Base-by-base conservation (phyloP, 2,888 invertebrate genomes). In the Trichopria drosophilae region DNA sequence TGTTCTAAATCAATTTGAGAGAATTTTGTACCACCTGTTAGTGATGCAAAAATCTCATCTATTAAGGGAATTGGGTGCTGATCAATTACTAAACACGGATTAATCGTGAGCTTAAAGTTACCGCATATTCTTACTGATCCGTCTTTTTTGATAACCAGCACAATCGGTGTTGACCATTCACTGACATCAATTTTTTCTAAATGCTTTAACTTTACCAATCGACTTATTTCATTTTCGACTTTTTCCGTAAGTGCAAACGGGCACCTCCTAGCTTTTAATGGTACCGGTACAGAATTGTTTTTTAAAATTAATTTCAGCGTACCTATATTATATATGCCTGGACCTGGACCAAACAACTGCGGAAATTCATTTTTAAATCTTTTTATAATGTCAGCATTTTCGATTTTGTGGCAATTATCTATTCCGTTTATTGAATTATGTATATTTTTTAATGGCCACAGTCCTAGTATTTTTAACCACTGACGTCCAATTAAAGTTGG, bases 111-210 rank as follows among this genome's bases (percentile, higher is more conserved):
- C 64, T 59, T 63, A 29, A 60, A 63, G 36, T 63, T 55, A 10
- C 59, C 59, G 32, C 60, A 62, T 16, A 61, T 36, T 32, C 66
- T 51, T 6, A 69, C 57, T 18, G 44, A 34, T 5, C 55, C 57
- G 28, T 61, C 54, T 31, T 52, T 53, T 53, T 67, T 66, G 6
- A 49, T 23, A 15, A 69, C 64, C 6, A 62, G 60, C 2, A 68
- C 66, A 23, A 68, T 60, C 4, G 69, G 67, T 9, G 69, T 67
- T 10, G 63, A 66, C 66, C 68, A 67, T 47, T 64, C 59, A 20
- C 65, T 65, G 26, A 32, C 34, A 15, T 64, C 18, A 43, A 60
- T 46, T 29, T 44, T 34, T 56, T 51, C 41, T 60, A 54, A 26
- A 51, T 60, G 60, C 53, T 58, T 35, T 50, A 47, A 22, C 57